Conservation (phyloP, 2,888 invertebrate genomes). For the Scaptomyza caliginosa region DNA sequence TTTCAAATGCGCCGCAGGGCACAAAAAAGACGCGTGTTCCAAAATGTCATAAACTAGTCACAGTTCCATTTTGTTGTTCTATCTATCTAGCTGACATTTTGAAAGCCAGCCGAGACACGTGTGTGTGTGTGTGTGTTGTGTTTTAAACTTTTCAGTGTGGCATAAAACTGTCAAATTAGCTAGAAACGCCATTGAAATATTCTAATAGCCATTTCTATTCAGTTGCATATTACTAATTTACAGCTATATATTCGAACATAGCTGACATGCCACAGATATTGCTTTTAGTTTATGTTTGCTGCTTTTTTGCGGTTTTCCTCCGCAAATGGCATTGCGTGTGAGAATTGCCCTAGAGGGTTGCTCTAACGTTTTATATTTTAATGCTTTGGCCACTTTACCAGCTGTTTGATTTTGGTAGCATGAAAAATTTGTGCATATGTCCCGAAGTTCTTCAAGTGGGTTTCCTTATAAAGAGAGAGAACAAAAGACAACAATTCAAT, state of each 20-base stretch:
- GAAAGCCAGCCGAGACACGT: conserved; percentile 66
- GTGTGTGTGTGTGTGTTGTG: conserved; percentile 29
- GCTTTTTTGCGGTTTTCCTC: conserved; percentile 31
- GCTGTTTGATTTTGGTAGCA: conserved; percentile 68
- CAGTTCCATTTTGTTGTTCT: conserved; percentile 38
- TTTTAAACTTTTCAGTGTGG: conserved; percentile 50
- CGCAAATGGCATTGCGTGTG: conserved; percentile 35
- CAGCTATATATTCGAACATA: conserved; percentile 35
- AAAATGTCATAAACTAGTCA: conserved; percentile 74
- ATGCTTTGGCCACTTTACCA: conserved; percentile 49
- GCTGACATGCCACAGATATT: conserved; percentile 40
- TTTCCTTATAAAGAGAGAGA: no score
- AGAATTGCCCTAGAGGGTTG: conserved; percentile 43
- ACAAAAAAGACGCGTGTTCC: conserved; percentile 59
- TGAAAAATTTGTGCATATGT: conserved; percentile 65
- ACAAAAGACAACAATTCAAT: conserved; percentile 67
- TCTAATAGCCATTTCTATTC: conserved; percentile 40
- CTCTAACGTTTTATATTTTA: not conserved
- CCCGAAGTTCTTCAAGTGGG: conserved; percentile 29
- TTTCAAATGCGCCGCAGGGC: conserved; percentile 39
- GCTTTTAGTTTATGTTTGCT: not conserved
- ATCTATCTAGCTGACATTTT: conserved; percentile 59
- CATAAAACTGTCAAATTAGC: conserved; percentile 77
- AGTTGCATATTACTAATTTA: conserved; percentile 64
- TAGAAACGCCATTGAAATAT: conserved; percentile 55